phyloP scores from a whole-genome alignment of 2,888 invertebrate genomes.

The Itoplectis maculator region DNA sequence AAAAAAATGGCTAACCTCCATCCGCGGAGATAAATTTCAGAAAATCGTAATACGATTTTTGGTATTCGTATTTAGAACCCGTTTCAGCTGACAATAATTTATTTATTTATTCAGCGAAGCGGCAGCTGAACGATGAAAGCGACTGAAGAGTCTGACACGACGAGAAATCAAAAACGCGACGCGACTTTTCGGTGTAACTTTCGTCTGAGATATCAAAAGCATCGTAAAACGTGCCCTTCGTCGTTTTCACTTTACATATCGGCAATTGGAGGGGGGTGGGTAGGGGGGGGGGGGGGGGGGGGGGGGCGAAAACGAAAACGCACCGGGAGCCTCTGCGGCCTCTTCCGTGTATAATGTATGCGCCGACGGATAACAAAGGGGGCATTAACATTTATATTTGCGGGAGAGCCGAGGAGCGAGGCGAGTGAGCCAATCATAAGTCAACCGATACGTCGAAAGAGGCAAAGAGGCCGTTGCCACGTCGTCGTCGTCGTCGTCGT shows the following conservation, averaged over 20 bases:
- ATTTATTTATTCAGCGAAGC: slow-evolving; percentile 31
- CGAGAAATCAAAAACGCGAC: slow-evolving; percentile 31
- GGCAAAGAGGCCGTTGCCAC: slow-evolving; percentile 28
- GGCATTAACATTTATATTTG: slow-evolving; percentile 75
- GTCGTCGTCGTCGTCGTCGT: no score
- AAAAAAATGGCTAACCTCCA: no score
- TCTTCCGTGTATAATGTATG: slow-evolving; percentile 68
- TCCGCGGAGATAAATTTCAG: no score
- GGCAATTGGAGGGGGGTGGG: slow-evolving; percentile 30
- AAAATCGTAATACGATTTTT: no score
- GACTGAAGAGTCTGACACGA: background rate
- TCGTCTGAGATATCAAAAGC: slow-evolving; percentile 53
- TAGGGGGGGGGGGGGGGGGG: background rate
- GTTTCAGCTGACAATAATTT: slow-evolving; percentile 27
- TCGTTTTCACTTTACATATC: slow-evolving; percentile 44
- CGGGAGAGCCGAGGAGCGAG: slow-evolving; percentile 48
- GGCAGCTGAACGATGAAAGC: background rate
- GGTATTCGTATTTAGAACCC: no score
- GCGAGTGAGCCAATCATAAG: slow-evolving; percentile 66
- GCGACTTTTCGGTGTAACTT: slow-evolving; percentile 36
- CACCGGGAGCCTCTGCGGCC: slow-evolving; percentile 50
- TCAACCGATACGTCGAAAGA: slow-evolving; percentile 64
- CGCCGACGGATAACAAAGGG: slow-evolving; percentile 68
- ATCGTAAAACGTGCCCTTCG: slow-evolving; percentile 16
- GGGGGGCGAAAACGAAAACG: slow-evolving; percentile 37